These are phyloP conservation scores for Brachionus rotundiformis DNA, from an alignment of 1,140 invertebrate species.

Conservation along the genomic window DNA sequence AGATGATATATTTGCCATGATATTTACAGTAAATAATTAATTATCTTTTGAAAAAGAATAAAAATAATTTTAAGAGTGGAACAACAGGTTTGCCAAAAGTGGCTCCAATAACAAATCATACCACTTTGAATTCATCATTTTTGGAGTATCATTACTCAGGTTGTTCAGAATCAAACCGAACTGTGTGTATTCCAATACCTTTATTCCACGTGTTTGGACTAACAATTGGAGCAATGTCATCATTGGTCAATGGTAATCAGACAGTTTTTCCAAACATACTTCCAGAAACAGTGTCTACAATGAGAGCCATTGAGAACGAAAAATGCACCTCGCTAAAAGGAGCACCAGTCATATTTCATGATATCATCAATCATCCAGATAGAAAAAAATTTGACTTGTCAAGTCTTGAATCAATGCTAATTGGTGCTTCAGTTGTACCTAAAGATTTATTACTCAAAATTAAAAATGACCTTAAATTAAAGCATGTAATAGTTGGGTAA, in stretches of 20 bases:
- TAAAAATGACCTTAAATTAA: slow-evolving; percentile 37
- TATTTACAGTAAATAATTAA: slow-evolving; percentile 38
- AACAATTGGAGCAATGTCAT: slow-evolving; percentile 52
- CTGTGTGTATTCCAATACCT: slow-evolving; percentile 76
- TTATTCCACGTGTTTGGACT: slow-evolving; percentile 65
- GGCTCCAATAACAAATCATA: slow-evolving; percentile 77
- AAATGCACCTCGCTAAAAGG: slow-evolving; percentile 80
- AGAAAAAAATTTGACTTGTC: slow-evolving; percentile 62
- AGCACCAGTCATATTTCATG: slow-evolving; percentile 95
- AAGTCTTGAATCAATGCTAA: slow-evolving; percentile 57
- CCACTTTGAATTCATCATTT: slow-evolving; percentile 81
- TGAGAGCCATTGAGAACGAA: slow-evolving; percentile 73
- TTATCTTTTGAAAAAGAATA: not conserved
- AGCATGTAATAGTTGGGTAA: slow-evolving; percentile 43
- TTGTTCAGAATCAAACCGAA: slow-evolving; percentile 65
- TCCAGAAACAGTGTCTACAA: slow-evolving; percentile 67
- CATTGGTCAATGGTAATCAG: slow-evolving; percentile 71
- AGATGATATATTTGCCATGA: slow-evolving; percentile 19
- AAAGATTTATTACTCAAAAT: slow-evolving; percentile 1
- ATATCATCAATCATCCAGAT: slow-evolving; percentile 69
- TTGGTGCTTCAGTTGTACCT: not conserved
- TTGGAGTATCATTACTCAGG: slow-evolving; percentile 70
- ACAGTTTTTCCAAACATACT: slow-evolving; percentile 73
- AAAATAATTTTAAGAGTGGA: slow-evolving; percentile 28
- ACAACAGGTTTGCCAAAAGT: slow-evolving; percentile 78